Evolutionary conservation across 2,797 vertebrate species (phyloP).

Genomic region (Chiloscyllium punctatum): DNA sequence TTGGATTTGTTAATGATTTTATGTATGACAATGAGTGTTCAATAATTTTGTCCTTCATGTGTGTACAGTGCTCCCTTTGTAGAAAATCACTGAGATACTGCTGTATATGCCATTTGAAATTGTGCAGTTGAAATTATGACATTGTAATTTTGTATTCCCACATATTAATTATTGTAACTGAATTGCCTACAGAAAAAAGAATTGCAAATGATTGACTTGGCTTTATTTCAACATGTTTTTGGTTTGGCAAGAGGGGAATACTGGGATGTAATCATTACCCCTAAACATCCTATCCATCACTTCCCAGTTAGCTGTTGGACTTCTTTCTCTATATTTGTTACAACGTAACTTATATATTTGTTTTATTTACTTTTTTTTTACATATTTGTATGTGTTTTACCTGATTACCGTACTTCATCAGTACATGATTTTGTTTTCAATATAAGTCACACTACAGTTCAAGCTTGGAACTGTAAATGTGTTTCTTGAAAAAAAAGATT

Average conservation of each 20-base stretch:
- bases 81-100: not conserved
- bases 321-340: not conserved
- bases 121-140: not conserved
- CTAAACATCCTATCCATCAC: not conserved
- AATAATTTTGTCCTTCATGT: not conserved
- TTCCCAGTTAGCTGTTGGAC: not conserved
- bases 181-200: not conserved
- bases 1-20: not conserved
- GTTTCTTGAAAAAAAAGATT: not conserved
- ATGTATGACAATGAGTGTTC: not conserved
- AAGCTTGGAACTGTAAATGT: not conserved
- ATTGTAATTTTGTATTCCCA: not conserved
- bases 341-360: not conserved
- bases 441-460: not conserved
- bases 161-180: not conserved
- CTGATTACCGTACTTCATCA: not conserved
- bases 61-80: not conserved
- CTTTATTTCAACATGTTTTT: not conserved
- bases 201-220: not conserved
- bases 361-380: not conserved
- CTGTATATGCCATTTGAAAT: not conserved
- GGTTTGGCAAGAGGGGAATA: too few species aligned
- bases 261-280: too few species aligned
- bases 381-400: not conserved
- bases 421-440: not conserved